phyloP scores from a whole-genome alignment of 2,888 invertebrate genomes.

The Brenthis daphne region DNA sequence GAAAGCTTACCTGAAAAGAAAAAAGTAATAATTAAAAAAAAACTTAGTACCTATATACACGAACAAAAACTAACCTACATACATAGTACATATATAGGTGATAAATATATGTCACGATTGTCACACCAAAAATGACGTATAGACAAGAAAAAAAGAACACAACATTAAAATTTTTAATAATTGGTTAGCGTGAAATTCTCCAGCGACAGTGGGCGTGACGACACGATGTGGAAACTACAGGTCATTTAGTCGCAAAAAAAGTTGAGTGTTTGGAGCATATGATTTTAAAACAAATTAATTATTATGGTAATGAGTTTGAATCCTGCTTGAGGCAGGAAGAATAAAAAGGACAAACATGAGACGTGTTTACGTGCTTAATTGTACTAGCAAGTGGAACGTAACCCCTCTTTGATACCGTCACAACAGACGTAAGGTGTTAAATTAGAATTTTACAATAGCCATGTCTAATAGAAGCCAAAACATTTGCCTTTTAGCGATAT shows the following conservation, averaged over 20 bases:
- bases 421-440: too few relatives aligned
- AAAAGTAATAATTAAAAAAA: constrained; percentile 40
- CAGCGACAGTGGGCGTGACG: constrained; percentile 53
- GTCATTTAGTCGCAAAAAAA: constrained; percentile 30
- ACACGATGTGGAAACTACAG: constrained; percentile 46
- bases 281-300: background rate
- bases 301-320: too few relatives aligned
- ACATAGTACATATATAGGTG: background rate
- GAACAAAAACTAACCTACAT: background rate
- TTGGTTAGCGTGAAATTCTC: constrained; percentile 70
- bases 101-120: too few relatives aligned
- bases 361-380: too few relatives aligned
- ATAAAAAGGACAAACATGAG: too few relatives aligned
- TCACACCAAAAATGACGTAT: background rate
- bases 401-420: too few relatives aligned
- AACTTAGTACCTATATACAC: background rate
- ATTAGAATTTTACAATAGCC: too few relatives aligned
- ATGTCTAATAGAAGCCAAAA: too few relatives aligned
- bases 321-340: too few relatives aligned
- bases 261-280: constrained; percentile 10
- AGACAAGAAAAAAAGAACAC: constrained; percentile 33
- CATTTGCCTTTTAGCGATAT: too few relatives aligned
- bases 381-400: too few relatives aligned
- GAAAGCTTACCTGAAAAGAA: constrained; percentile 58
- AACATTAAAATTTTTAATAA: constrained; percentile 59